Conservation (phyloP, 2,888 invertebrate species). For the Globia sparganii region DNA sequence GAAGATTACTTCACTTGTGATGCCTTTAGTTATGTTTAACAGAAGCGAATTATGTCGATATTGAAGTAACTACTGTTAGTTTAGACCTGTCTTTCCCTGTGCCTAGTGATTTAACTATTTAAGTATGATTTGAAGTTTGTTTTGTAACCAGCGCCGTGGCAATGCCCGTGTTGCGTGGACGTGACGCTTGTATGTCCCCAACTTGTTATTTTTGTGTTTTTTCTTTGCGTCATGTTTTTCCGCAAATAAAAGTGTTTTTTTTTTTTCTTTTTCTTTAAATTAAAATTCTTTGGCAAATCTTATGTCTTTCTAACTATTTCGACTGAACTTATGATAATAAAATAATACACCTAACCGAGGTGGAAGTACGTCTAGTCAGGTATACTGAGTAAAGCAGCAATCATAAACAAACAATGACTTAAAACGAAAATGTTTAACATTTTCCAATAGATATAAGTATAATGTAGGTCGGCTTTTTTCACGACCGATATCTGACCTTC, state of each 20-base stretch:
- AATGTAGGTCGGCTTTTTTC: conserved; percentile 15
- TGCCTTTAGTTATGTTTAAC: not conserved
- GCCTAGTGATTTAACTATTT: not conserved
- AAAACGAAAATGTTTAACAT: conserved; percentile 7
- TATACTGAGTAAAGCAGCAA: not conserved
- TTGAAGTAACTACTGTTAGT: not conserved
- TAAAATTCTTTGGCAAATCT: not conserved
- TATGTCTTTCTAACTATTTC: not conserved
- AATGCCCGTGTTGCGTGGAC: not conserved
- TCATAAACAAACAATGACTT: conserved; percentile 12
- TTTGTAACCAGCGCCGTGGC: not conserved
- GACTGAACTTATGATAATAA: not conserved
- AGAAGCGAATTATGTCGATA: not conserved
- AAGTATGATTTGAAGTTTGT: not conserved
- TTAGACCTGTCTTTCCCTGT: not conserved
- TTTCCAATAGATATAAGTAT: conserved; percentile 7
- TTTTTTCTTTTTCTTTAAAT: not conserved
- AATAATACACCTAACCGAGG: not conserved
- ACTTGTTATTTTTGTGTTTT: not conserved
- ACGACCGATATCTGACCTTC: conserved; percentile 24
- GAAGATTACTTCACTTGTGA: conserved; percentile 18
- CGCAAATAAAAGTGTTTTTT: not conserved
- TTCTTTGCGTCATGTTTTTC: not conserved
- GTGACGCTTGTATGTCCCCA: not conserved
- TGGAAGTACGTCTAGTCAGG: not conserved